These are phyloP conservation scores for Tinamus major DNA, from an alignment of 2,797 vertebrate genomes.

Conservation along the genomic window DNA sequence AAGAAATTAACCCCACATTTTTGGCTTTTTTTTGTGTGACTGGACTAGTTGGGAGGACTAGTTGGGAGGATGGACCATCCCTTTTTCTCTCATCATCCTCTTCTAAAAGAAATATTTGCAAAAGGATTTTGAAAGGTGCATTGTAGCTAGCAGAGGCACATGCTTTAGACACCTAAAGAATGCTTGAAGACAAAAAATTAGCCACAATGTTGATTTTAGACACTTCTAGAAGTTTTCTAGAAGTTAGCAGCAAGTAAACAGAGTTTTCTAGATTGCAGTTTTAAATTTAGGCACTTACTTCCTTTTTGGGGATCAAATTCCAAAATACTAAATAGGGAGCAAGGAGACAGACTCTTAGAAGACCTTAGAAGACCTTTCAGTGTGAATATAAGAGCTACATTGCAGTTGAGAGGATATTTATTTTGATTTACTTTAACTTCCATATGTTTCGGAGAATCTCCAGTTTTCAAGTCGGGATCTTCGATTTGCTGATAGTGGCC, in stretches of 20 bases:
- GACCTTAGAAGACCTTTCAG: constrained; percentile 48
- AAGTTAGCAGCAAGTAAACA: not conserved
- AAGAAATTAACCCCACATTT: not conserved
- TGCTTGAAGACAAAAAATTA: not conserved
- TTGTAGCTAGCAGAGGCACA: not conserved
- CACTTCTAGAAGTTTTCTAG: not conserved
- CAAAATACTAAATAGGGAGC: not conserved
- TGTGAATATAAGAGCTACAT: not conserved
- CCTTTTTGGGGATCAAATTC: constrained; percentile 15
- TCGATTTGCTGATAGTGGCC: not conserved
- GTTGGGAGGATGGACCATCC: not conserved
- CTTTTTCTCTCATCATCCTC: not conserved
- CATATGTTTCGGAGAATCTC: not conserved
- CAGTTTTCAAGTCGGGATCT: not conserved
- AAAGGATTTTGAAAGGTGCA: not conserved
- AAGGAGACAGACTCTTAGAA: not conserved
- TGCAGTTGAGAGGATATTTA: constrained; percentile 8
- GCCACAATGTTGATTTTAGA: not conserved
- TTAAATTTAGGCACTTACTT: not conserved
- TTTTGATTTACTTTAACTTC: constrained; percentile 21
- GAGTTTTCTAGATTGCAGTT: not conserved
- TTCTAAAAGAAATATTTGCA: not conserved
- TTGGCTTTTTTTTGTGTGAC: not conserved
- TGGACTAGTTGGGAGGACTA: not conserved
- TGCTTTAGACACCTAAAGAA: not conserved